Percentiles rank a stretch among this genome's conserved stretches.
Evolutionary conservation across 2,797 vertebrate species (phyloP).

Genomic region (Spinus olivaceus): DNA sequence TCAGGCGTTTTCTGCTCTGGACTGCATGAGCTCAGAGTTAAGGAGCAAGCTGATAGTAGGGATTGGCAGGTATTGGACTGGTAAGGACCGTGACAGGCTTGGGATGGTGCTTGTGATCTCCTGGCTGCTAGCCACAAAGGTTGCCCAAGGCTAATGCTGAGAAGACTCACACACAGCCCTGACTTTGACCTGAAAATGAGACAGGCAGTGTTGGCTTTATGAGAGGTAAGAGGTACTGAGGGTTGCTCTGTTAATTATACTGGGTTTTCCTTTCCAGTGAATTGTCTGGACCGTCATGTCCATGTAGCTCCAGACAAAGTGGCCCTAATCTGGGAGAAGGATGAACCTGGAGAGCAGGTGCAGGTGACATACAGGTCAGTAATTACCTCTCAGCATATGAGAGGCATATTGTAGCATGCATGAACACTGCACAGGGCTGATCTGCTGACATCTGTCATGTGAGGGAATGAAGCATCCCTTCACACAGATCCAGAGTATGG

Average conservation of each 20-base stretch:
- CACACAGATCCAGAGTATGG: background rate
- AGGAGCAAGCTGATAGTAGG: background rate
- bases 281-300: constrained; percentile 68
- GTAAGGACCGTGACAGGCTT: background rate
- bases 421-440: background rate
- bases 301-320: constrained; percentile 63
- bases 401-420: background rate
- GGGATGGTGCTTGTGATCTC: background rate
- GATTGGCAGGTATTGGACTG: background rate
- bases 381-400: background rate
- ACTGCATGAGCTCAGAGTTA: background rate
- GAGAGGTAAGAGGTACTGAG: background rate
- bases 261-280: constrained; percentile 53
- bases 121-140: background rate
- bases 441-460: background rate
- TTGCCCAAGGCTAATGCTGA: background rate
- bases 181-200: background rate
- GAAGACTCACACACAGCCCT: background rate
- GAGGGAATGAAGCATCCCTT: background rate
- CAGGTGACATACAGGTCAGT: constrained; percentile 68
- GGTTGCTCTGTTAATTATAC: background rate
- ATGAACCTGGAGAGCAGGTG: constrained; percentile 65
- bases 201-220: background rate
- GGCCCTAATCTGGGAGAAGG: constrained; percentile 72
- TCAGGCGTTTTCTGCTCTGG: background rate